phyloP scores from a whole-genome alignment of 2,888 invertebrate species.

The Leptinotarsa tumamoca region DNA sequence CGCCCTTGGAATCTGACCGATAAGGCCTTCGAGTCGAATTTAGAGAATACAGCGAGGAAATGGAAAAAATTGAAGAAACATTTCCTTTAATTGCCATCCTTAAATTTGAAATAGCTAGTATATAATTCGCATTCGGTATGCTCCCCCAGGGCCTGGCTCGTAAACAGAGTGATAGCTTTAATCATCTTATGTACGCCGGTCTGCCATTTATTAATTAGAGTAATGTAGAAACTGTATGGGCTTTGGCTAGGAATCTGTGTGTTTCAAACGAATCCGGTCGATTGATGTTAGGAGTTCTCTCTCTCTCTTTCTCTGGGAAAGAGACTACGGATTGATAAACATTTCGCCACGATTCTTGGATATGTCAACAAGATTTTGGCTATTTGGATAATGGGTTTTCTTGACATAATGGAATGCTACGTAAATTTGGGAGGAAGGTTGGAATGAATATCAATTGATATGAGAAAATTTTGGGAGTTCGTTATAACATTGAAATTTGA shows the following conservation, averaged over 20 bases:
- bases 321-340: slow-evolving; percentile 62
- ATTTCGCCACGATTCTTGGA: slow-evolving; percentile 53
- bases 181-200: slow-evolving; percentile 57
- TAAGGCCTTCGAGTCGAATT: slow-evolving; percentile 12
- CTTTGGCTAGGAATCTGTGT: slow-evolving; percentile 58
- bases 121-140: slow-evolving; percentile 32
- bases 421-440: too few species aligned
- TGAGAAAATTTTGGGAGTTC: too few species aligned
- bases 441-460: too few species aligned
- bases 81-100: slow-evolving; percentile 28
- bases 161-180: slow-evolving; percentile 51
- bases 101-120: slow-evolving; percentile 25
- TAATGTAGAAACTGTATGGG: slow-evolving; percentile 63
- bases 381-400: slow-evolving; percentile 1
- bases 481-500: too few species aligned
- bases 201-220: slow-evolving; percentile 66
- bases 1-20: slow-evolving; percentile 12
- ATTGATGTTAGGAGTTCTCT: slow-evolving; percentile 56
- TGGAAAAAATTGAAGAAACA: slow-evolving; percentile 20
- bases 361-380: slow-evolving; percentile 38
- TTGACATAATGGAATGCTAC: neutral
- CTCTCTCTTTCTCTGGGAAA: slow-evolving; percentile 45
- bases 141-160: slow-evolving; percentile 41
- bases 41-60: slow-evolving; percentile 19
- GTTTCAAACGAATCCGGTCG: slow-evolving; percentile 59